Percentiles rank a stretch among this genome's conserved stretches.
Conservation (phyloP, 2,797 vertebrate genomes). For the Lithobates sylvaticus region DNA sequence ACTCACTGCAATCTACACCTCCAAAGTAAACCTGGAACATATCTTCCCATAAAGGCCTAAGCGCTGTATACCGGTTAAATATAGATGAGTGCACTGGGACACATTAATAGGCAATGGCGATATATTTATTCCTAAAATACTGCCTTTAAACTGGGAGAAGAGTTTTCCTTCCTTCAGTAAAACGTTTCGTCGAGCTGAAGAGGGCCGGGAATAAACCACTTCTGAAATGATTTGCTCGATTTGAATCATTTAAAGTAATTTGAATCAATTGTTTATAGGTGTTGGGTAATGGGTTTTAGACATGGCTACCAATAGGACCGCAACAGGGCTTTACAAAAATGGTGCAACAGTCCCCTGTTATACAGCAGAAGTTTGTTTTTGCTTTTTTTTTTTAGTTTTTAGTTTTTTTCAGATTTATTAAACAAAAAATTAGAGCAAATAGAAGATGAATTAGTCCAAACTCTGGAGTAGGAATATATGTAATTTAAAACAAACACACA, state of each 20-base stretch:
- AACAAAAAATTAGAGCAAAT: neutral
- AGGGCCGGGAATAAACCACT: neutral
- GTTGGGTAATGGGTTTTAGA: too few relatives aligned
- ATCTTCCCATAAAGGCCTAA: slow-evolving; percentile 9
- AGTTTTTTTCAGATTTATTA: neutral
- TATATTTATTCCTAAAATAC: slow-evolving; percentile 13
- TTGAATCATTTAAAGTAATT: too few relatives aligned
- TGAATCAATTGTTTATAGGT: neutral
- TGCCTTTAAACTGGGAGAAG: slow-evolving; percentile 4
- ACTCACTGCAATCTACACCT: neutral
- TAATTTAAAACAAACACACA: too few relatives aligned
- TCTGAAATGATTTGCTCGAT: too few relatives aligned
- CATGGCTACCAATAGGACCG: too few relatives aligned
- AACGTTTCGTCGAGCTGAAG: neutral
- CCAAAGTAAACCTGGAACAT: slow-evolving; percentile 10
- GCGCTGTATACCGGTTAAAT: slow-evolving; percentile 32
- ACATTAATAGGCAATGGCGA: slow-evolving; percentile 5
- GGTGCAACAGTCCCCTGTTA: neutral
- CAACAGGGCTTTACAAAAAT: neutral
- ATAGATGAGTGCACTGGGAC: slow-evolving; percentile 26
- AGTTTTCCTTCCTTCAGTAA: slow-evolving; percentile 2
- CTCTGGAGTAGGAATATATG: neutral
- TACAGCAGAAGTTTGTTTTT: too few relatives aligned
- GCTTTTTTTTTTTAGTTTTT: too few relatives aligned
- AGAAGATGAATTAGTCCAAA: neutral